Base-by-base conservation (phyloP, 2,113 vertebrate genomes). In the Hydropotes inermis region DNA sequence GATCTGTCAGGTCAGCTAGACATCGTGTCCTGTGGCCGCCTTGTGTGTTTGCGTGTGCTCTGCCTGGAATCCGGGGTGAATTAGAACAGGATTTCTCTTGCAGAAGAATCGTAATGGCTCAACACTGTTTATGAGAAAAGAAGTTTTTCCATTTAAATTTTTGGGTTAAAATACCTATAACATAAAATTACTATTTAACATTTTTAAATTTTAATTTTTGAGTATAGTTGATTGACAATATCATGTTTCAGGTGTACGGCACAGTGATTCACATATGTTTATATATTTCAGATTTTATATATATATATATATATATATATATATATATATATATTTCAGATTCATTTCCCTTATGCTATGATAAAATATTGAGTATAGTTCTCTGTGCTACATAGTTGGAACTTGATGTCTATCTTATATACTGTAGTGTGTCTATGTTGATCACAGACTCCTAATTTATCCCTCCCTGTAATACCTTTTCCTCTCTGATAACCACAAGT, bases 21-120 rank as follows among this genome's bases (percentile, higher is more conserved):
- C 5, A 36, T 39, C 27, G 27, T 0, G 4, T 19, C 17, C 28
- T 6, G 25, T 6, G 25, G 14, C 21, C 21, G 2, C 4, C 15
- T 33, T 3, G 33, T 9, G 0, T 16, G 25, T 25, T 2, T 19
- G 7, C 30, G 19, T 15, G 36, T 2, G 25, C 7, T 93, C 47
- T 86, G 36, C 27, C 25, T 23, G 16, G 92, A 79, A 11, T 17
- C 58, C 21, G 83, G 60, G 33, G 1, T 61, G 36, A 70, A 23
- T 79, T 43, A 1, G 9, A 14, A 39, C 21, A 36, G 78, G 33
- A 39, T 58, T 54, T 81, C 50, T 27, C 1, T 14, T n/a, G 25
- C 12, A 33, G 39, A 57, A 82, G n/a, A 82, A 10, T 8, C 2
- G 4, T 11, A 76, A 23, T 11, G 60, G 10, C 11, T 45, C 13